These are phyloP conservation scores for Eidolon dupreanum DNA, from an alignment of 2,797 vertebrate species.

Conservation along the genomic window DNA sequence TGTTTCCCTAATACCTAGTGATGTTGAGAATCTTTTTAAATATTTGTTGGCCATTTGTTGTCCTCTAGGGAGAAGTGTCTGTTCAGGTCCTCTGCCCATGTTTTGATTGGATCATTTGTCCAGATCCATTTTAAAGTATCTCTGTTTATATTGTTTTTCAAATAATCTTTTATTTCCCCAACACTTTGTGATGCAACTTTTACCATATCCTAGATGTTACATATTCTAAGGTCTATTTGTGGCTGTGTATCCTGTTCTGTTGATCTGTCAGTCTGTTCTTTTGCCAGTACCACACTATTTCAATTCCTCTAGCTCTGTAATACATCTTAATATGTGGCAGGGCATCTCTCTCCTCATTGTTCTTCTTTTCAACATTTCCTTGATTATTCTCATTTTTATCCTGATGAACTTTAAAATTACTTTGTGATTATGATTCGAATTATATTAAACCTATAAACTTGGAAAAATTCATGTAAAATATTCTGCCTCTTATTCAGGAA, in stretches of 20 bases:
- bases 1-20: no score
- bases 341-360: not conserved
- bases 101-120: not conserved
- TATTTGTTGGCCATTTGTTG: no score
- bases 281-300: not conserved
- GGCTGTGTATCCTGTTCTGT: not conserved
- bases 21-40: no score
- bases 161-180: slow-evolving; percentile 2
- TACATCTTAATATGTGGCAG: not conserved
- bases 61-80: no score
- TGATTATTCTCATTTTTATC: slow-evolving; percentile 15
- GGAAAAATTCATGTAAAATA: not conserved
- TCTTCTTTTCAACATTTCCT: slow-evolving; percentile 8
- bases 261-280: not conserved
- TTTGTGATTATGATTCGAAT: not conserved
- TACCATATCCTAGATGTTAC: not conserved
- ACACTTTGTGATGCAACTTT: not conserved
- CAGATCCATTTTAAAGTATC: not conserved
- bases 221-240: not conserved
- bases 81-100: no score
- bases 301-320: not conserved
- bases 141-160: not conserved
- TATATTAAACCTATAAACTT: not conserved
- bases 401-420: slow-evolving; percentile 21
- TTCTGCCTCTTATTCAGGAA: slow-evolving; percentile 1